Evolutionary conservation across 2,113 vertebrate species (phyloP).

Genomic region (Cyanistes caeruleus): DNA sequence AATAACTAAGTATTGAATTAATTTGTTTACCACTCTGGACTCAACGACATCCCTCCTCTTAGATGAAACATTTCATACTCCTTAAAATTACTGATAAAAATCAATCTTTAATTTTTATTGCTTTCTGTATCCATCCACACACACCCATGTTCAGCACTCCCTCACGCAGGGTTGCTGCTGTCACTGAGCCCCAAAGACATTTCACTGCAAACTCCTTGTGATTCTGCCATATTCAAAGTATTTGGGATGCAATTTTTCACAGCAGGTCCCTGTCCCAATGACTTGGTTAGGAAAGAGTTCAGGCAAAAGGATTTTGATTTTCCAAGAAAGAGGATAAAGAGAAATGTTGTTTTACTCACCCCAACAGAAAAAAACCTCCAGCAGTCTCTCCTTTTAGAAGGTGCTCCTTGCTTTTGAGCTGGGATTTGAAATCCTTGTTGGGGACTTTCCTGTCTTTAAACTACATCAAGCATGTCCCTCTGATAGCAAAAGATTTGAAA

Average conservation of each 20-base stretch:
- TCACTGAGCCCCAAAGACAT: background rate
- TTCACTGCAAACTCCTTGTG: background rate
- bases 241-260: background rate
- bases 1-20: background rate
- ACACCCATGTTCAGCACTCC: background rate
- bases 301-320: background rate
- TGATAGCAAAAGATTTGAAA: no score
- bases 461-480: background rate
- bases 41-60: background rate
- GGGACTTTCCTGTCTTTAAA: background rate
- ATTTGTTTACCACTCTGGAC: background rate
- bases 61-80: background rate
- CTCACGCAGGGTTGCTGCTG: background rate
- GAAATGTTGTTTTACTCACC: background rate
- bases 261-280: background rate
- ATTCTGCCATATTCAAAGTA: background rate
- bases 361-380: background rate
- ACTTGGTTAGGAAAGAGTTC: background rate
- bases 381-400: background rate
- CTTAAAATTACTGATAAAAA: background rate
- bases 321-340: background rate
- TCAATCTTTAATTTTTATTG: background rate
- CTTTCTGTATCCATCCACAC: background rate
- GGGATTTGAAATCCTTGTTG: background rate
- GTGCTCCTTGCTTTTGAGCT: background rate